Evolutionary conservation across 2,797 vertebrate genomes (phyloP), one percentile per base, ranked within the genome.

Genomic region (Hozukius guyotensis): DNA sequence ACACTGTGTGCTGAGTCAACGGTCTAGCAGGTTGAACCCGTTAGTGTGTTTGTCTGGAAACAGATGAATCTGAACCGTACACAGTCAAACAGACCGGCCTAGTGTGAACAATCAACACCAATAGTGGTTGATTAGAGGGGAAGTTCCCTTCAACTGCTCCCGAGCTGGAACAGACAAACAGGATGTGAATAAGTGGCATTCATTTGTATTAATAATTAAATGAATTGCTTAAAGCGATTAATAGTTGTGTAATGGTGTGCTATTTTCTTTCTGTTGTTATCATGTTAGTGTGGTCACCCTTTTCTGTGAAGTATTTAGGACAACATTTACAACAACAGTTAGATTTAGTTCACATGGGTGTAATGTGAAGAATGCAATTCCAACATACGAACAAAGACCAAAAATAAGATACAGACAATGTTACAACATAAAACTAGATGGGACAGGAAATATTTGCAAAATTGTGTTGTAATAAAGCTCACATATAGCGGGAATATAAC

Each of bases 21-120:
- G 2, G 87, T 88, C 74, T 72, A 92, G 88, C 94, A 89, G 89
- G 94, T 94, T 88, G 82, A 91, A 95, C 94, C 89, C 79, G 94
- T 95, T 92, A 78, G 79, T 88, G 80, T 87, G 78, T 95, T 93
- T 94, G 90, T 84, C 56, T 84, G 90, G 90, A 93, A 94, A 93
- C 82, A 92, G 85, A 84, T 61, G 36, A 68, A 79, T 38, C 18
- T 75, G 66, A 29, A 78, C 56, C 69, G 78, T 42, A 76, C 49
- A 87, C 83, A 80, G 6, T 63, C n/a, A 62, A 46, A 66, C 49
- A 85, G 49, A 79, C 64, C 66, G 27, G 56, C 22, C 8, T 1
- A 57, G 72, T 66, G 55, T 83, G 78, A 62, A 82, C 71, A 79
- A 81, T 75, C 78, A 82, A 84, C 86, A 81, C 24, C 34, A 52